A percentile compares a stretch with the other conserved stretches of the same genome.
phyloP scores from a whole-genome alignment of 2,888 invertebrate species.

The Sclerodermus sp. region DNA sequence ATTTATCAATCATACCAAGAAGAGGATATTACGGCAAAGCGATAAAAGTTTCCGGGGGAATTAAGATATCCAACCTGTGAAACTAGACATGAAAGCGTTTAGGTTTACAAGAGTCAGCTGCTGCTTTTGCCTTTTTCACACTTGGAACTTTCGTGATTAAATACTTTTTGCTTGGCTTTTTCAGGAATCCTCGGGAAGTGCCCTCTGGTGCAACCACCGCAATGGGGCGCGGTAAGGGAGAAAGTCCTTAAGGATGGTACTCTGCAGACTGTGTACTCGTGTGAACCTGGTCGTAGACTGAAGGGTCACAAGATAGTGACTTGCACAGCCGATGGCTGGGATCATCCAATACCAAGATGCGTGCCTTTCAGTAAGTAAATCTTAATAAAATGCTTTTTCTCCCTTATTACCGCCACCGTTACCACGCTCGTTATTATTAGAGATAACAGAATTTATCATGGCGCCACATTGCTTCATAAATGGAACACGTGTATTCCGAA shows the following conservation, averaged over 20 bases:
- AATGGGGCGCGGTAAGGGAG: conserved; percentile 43
- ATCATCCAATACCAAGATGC: conserved; percentile 44
- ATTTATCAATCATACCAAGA: no score
- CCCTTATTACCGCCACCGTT: no score
- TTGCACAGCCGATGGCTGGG: conserved; percentile 44
- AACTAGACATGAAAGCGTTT: no score
- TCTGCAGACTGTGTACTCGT: conserved; percentile 45
- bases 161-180: conserved; percentile 12
- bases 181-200: conserved; percentile 38
- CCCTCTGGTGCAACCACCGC: conserved; percentile 38
- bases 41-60: no score
- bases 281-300: conserved; percentile 42
- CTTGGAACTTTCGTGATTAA: conserved; percentile 4
- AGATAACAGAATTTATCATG: no score
- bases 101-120: not conserved
- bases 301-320: conserved; percentile 48
- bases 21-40: no score
- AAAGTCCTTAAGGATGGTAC: conserved; percentile 41
- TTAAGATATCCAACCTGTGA: no score
- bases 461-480: no score
- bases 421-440: no score
- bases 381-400: no score
- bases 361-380: conserved; percentile 41
- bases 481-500: no score
- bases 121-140: no score